Base-by-base conservation (phyloP, 2,113 vertebrate genomes). In the Ictalurus punctatus region DNA sequence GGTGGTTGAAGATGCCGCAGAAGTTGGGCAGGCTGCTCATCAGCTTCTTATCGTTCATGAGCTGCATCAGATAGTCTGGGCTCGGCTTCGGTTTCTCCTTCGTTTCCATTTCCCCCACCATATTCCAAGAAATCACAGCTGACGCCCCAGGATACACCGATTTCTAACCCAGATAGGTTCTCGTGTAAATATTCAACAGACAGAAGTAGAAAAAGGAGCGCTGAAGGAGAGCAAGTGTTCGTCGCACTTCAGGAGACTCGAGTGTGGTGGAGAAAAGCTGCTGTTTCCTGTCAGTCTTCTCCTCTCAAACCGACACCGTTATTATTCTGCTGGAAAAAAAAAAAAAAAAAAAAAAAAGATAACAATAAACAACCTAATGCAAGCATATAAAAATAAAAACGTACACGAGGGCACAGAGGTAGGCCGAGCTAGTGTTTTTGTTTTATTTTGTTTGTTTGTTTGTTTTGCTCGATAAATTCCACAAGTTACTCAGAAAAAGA, bases 11-110 rank as follows among this genome's bases (percentile, higher is more conserved):
- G 94, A 98, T 97, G 93, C 97, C 96, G 90, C 97, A 97, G 96
- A 98, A 97, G 97, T 97, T 98, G 88, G 97, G 97, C 91, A 98
- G 96, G 93, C 96, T 97, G 95, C 96, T 96, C 97, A 97, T 97
- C 91, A 97, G 96, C 95, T 97, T 98, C 95, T 97, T 97, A 91
- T 98, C 97, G 95, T 97, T 98, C 97, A 97, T 97, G 52, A 98
- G 95, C 95, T 98, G 97, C 97, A 98, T 97, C 93, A 97, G 96
- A 94, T 98, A 98, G 95, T 97, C 97, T 85, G 97, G 97, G 94
- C 94, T 96, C 91, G 97, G 96, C 93, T 96, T 97, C 90, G 97
- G 96, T 93, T 96, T 97, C 93, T 97, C 97, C 95, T 97, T 97
- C 92, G 96, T 94, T 96, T 98, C 97, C 97, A 97, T 97, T 95